Conservation (phyloP, 2,797 vertebrate genomes). For the Sebastes minor region DNA sequence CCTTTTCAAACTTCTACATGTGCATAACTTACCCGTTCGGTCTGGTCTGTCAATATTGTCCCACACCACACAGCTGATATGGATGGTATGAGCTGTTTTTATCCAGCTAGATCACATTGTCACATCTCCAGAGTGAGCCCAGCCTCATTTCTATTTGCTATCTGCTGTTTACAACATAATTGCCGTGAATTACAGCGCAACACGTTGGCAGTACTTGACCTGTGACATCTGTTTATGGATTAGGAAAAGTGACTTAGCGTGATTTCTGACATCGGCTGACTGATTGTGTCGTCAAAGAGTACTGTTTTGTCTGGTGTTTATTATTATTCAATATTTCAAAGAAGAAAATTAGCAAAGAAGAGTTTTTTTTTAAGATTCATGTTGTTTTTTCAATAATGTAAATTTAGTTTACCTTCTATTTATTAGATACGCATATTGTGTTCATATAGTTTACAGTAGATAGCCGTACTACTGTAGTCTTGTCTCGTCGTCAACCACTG, state of each 20-base stretch:
- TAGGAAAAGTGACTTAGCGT: neutral
- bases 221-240: neutral
- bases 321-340: neutral
- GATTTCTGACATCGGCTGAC: neutral
- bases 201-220: neutral
- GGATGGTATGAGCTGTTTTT: neutral
- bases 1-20: neutral
- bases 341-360: neutral
- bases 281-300: neutral
- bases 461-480: neutral
- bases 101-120: neutral
- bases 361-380: neutral
- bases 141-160: constrained; percentile 15
- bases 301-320: neutral
- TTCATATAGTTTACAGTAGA: neutral
- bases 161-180: constrained; percentile 71
- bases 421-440: neutral
- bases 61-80: neutral
- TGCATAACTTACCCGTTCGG: neutral
- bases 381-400: neutral
- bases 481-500: neutral
- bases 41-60: neutral
- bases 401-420: neutral
- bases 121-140: neutral
- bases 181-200: constrained; percentile 8